Conservation (phyloP, 1,140 invertebrate genomes). For the Physella acuta region DNA sequence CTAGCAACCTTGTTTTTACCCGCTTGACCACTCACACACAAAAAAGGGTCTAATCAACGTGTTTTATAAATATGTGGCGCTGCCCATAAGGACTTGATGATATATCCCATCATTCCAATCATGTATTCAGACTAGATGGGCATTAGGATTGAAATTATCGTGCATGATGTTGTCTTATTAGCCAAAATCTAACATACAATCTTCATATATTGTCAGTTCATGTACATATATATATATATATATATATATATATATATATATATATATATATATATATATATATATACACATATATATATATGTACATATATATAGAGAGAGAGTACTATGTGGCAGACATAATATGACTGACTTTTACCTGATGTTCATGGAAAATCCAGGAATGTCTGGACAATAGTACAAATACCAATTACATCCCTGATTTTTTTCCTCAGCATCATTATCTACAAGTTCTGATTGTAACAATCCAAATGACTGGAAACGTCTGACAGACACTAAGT, state of each 20-base stretch:
- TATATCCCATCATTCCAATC: no score
- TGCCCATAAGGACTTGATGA: no score
- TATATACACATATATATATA: neutral
- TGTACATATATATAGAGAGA: neutral
- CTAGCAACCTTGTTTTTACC: no score
- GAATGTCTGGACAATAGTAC: slow-evolving; percentile 23
- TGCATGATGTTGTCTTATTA: neutral
- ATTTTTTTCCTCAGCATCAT: neutral
- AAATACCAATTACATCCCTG: slow-evolving; percentile 21
- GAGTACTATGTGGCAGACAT: neutral
- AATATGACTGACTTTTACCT: slow-evolving; percentile 12
- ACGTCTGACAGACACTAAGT: slow-evolving; percentile 24
- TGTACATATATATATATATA: neutral
- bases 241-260: neutral
- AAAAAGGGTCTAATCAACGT: no score
- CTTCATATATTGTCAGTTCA: neutral
- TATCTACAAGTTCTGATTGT: slow-evolving; percentile 6
- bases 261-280: neutral
- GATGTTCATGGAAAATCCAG: slow-evolving; percentile 22
- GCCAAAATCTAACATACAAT: neutral
- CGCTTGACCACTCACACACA: no score
- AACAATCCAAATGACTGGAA: slow-evolving; percentile 31
- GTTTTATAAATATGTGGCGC: no score
- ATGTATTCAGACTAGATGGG: no score
- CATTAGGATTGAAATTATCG: no score